Evolutionary conservation across 2,888 invertebrate species (phyloP), one percentile per base, ranked within the genome.

Genomic region (Cosmopolites sordidus): DNA sequence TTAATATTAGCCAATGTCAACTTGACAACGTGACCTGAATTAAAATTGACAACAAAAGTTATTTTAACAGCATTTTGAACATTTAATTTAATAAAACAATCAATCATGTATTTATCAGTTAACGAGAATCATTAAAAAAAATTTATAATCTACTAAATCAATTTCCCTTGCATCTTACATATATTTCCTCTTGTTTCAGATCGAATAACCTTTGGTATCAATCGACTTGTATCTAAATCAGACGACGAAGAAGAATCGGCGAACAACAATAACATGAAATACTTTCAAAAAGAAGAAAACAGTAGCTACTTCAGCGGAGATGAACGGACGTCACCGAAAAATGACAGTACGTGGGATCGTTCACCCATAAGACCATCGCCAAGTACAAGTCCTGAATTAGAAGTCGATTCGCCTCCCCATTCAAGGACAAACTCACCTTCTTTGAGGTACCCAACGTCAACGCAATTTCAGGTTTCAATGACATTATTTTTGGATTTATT

Each of bases 201-300:
- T 67, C 84, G 86, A 70, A 83, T 91, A 66, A 89, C 90, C 66
- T 92, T 91, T 66, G 89, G 91, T 54, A 86, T 92, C 66, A 89
- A 83, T 72, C 84, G 91, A 55, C 75, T 92, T 62, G 87, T 92
- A 27, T 81, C 80, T 14, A 79, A 81, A 62, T 81, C 81, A 37
- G 77, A 78, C 22, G 77, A 77, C 52, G 80, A 80, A 17, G 84
- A 84, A 46, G 83, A 84, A 58, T 79, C 79, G 59, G 79, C 79
- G 49, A 70, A 73, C 64, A 69, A 74, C 62, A 78, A 80, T 61
- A 77, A 79, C 59, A 77, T 63, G 58, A 70, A 70, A 62, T 67
- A 63, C 43, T 64, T 62, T 69, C 72, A 33, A 70, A 75, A 67
- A 73, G 79, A 80, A 46, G 76, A 77, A 12, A 78, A 77, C 1